Base-by-base conservation (phyloP, 2,797 vertebrate genomes). In the Danio jaintianensis region DNA sequence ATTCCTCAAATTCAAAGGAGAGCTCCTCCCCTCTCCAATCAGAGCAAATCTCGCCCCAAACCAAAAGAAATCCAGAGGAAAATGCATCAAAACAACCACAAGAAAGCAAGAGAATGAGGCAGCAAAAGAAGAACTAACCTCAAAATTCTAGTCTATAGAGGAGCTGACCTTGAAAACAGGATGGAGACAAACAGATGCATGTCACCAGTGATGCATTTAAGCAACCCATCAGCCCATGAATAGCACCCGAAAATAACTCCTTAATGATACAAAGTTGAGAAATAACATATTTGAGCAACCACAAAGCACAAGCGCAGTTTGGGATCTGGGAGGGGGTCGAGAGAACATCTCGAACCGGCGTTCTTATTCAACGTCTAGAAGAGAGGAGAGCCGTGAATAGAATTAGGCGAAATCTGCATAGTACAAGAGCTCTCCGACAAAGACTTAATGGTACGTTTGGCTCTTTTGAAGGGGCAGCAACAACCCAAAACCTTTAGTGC, bases 61-160 rank as follows among this genome's bases (percentile, higher is more conserved):
- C 62, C 29, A 50, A 29, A 79, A 83, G 80, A 74, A 61, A 40
- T 64, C 79, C 79, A 84, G 81, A 80, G 75, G 66, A 84, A 87
- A 63, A 80, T 76, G 82, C 82, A 68, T 84, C 84, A 77, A 47
- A 85, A 81, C 75, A 69, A 75, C 20, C 29, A 80, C 48, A 40
- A 50, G 42, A 58, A 52, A 77, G 53, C 53, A 66, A 75, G 18
- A 67, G 43, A 66, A 73, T 66, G 52, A 38, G 63, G 47, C 47
- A 81, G 50, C 47, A 71, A 75, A 75, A 62, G 64, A 83, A 63
- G 8, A 59, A 75, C 78, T 79, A 78, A 79, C 53, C 78, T 71
- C n/a, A 15, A 74, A 50, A 74, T 56, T 20, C 43, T 22, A 10
- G 66, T 79, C 55, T 71, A 61, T 47, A 64, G 66, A 72, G 15